Base-by-base conservation (phyloP, 1,140 invertebrate species). In the Dryas iulia region DNA sequence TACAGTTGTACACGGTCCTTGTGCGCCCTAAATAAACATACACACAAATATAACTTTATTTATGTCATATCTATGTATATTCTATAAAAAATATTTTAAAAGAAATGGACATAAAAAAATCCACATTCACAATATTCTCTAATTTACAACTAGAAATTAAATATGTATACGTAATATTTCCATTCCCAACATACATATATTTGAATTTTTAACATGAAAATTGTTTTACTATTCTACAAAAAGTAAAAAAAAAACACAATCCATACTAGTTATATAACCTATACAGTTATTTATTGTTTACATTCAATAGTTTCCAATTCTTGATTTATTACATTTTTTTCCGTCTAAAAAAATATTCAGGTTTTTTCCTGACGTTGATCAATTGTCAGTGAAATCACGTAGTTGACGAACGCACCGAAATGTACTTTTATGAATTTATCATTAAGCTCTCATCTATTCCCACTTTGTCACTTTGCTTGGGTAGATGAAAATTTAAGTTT, bases 401-500 rank as follows among this genome's bases (percentile, higher is more conserved):
- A 65, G 53, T 39, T 65, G 54, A 57, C 54, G 33, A 58, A 39
- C 33, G 64, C n/a, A 24, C 4, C 26, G 6, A 66, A 66, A 66
- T 59, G 47, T 56, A 59, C 54, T 58, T 59, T 66, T 47, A 66
- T 66, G 30, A 61, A 47, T 61, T 26, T 39, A 33, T 70, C 52
- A 74, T 69, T 53, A 33, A 25, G 70, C 57, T 59, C 65, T 74
- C 67, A 65, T 78, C 69, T 77, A 76, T 76, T 76, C 72, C 65
- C 71, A 66, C 58, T 71, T 69, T 68, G 59, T 69, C 67, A 68
- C 60, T 73, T 60, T 14, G 39, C 60, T 73, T 60, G 7, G 39
- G 71, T 47, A 10, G 39, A 73, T 73, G 61, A 81, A 79, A 84
- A 73, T 82, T 84, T 81, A 79, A 84, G 78, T 75, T n/a, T n/a